Conservation (phyloP, 2,797 vertebrate species). For the Apogon hyalosoma region DNA sequence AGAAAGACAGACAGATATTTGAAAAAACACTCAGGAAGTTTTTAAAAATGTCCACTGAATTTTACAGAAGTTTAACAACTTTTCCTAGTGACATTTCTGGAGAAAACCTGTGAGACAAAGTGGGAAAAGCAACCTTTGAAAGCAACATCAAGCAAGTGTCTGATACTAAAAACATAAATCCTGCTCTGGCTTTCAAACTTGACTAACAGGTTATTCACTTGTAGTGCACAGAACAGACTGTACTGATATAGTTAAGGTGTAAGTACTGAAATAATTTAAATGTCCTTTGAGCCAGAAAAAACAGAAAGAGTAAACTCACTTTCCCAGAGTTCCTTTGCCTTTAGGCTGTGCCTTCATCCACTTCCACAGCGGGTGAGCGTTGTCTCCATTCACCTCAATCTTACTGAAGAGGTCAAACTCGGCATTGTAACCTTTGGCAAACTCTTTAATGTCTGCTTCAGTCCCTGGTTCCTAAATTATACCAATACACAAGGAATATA, state of each 20-base stretch:
- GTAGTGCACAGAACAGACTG: neutral
- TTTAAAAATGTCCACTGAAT: too few relatives aligned
- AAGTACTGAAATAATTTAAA: neutral
- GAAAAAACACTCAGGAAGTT: too few relatives aligned
- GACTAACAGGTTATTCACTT: too few relatives aligned
- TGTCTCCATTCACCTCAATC: slow-evolving; percentile 94
- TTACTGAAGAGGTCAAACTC: slow-evolving; percentile 95
- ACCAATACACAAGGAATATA: neutral
- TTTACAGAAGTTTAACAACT: too few relatives aligned
- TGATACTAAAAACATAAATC: neutral
- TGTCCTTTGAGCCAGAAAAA: neutral
- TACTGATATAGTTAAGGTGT: neutral
- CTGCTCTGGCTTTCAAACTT: too few relatives aligned
- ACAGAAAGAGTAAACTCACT: slow-evolving; percentile 75
- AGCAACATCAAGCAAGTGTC: neutral
- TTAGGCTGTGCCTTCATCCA: slow-evolving; percentile 98
- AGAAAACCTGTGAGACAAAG: too few relatives aligned
- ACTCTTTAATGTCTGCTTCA: slow-evolving; percentile 90
- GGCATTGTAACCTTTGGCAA: slow-evolving; percentile 88
- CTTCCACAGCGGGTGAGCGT: slow-evolving; percentile 93
- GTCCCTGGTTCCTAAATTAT: slow-evolving; percentile 90
- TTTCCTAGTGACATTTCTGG: too few relatives aligned
- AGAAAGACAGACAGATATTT: too few relatives aligned
- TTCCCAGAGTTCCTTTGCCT: slow-evolving; percentile 90
- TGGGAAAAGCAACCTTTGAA: too few relatives aligned